A percentile compares a stretch with the other conserved stretches of the same genome.
phyloP scores from a whole-genome alignment of 2,797 vertebrate genomes.

The Darevskia mixta region DNA sequence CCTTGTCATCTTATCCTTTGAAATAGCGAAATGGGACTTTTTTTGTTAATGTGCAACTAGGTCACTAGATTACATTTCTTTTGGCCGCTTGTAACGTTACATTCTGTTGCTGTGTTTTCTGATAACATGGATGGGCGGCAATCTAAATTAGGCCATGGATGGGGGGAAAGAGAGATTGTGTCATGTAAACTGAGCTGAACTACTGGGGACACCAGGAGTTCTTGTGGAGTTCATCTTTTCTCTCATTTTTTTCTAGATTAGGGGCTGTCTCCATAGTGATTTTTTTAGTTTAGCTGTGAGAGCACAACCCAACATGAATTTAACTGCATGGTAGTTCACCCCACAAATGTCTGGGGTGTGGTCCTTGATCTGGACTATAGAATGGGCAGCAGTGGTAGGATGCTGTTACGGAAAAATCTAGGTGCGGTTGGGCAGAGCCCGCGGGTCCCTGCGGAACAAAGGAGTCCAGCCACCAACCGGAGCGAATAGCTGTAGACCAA shows the following conservation, averaged over 20 bases:
- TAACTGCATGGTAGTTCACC: no score
- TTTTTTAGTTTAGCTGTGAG: not conserved
- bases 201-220: not conserved
- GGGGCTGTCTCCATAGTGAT: not conserved
- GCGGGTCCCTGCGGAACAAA: no score
- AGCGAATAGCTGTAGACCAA: no score
- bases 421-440: no score
- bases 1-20: conserved; percentile 26
- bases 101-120: conserved; percentile 38
- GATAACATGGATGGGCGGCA: not conserved
- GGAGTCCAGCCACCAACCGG: no score
- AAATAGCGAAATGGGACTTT: conserved; percentile 22
- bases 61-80: conserved; percentile 40
- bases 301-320: no score
- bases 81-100: conserved; percentile 34
- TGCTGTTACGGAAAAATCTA: no score
- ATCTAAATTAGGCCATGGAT: conserved; percentile 24
- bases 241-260: not conserved
- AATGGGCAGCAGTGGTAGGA: no score
- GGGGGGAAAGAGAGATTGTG: not conserved
- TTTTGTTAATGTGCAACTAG: conserved; percentile 28
- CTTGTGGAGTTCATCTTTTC: not conserved
- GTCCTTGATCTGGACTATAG: no score
- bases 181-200: conserved; percentile 6
- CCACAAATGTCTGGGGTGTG: no score